A percentile compares a stretch with the other conserved stretches of the same genome.
phyloP scores from a whole-genome alignment of 2,888 invertebrate species.

The Rhamnusium bicolor region DNA sequence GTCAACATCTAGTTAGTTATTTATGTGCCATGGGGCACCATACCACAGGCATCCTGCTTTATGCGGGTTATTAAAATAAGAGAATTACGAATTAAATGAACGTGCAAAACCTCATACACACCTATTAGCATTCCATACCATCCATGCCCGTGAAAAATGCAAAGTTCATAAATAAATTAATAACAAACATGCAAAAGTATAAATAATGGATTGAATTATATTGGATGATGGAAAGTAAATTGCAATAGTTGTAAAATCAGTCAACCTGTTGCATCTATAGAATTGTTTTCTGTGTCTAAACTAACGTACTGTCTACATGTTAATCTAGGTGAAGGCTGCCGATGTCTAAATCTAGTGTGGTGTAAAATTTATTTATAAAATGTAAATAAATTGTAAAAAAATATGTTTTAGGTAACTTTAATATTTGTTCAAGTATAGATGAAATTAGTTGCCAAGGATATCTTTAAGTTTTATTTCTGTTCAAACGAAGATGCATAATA shows the following conservation, averaged over 20 bases:
- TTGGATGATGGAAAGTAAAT: neutral
- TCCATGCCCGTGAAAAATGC: neutral
- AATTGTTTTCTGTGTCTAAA: too few relatives aligned
- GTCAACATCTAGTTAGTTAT: neutral
- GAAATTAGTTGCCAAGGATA: neutral
- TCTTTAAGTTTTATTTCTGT: neutral
- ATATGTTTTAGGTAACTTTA: neutral
- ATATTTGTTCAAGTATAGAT: neutral
- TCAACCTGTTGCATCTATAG: neutral
- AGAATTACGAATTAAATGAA: neutral
- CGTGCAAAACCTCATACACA: neutral
- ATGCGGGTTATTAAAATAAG: neutral
- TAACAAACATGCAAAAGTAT: neutral
- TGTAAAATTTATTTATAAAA: neutral
- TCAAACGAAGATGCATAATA: neutral
- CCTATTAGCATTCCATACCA: neutral
- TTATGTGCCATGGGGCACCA: neutral
- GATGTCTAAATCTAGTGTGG: neutral
- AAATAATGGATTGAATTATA: neutral
- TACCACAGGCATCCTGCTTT: neutral
- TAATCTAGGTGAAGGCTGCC: conserved; percentile 5
- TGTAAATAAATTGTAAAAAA: neutral
- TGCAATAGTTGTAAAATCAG: neutral
- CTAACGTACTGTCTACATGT: neutral
- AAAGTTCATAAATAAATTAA: neutral